Base-by-base conservation (phyloP, 1,140 invertebrate genomes). In the Condylostylus longicornis region DNA sequence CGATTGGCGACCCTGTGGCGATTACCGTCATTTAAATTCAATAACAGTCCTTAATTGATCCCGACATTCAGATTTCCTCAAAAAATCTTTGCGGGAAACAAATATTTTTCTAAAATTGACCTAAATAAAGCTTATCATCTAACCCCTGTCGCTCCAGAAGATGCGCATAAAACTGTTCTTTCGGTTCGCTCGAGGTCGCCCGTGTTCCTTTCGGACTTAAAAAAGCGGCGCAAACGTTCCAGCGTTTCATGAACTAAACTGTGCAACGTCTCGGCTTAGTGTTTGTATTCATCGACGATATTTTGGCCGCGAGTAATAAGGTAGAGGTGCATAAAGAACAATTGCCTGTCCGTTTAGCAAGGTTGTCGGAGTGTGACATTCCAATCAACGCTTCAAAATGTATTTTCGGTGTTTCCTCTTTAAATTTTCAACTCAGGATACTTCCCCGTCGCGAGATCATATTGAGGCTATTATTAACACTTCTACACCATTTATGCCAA, bases 211-310 rank as follows among this genome's bases (percentile, higher is more conserved):
- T 47, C 22, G 51, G 51, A 4, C 18, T 53, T 0, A 33, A 21
- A 4, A 47, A 45, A 20, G 40, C 32, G 2, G 51, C 49, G 1
- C 53, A 62, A 19, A 61, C 57, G 2, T 72, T 69, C 42, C 62
- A 70, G 45, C 37, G 67, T 7, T 54, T 63, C 13, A 67, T 70
- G 40, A 50, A 66, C 44, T 20, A 50, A 9, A 48, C 67, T 2
- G 45, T 67, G 4, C 7, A 45, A 34, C 61, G 47, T 12, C 41
- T 54, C 5, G 42, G 46, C 20, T 66, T 59, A 35, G 34, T 15
- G 27, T 44, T 54, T 25, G 46, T 56, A 0, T 72, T 67, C 44
- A 22, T 72, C 2, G 68, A 70, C 42, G 70, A 70, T 38, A 57
- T 72, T 10, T 44, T 71, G 4, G 44, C 68, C 3, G 59, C 49